Evolutionary conservation across 1,140 invertebrate species (phyloP).

Genomic region (Hycleus cichorii): DNA sequence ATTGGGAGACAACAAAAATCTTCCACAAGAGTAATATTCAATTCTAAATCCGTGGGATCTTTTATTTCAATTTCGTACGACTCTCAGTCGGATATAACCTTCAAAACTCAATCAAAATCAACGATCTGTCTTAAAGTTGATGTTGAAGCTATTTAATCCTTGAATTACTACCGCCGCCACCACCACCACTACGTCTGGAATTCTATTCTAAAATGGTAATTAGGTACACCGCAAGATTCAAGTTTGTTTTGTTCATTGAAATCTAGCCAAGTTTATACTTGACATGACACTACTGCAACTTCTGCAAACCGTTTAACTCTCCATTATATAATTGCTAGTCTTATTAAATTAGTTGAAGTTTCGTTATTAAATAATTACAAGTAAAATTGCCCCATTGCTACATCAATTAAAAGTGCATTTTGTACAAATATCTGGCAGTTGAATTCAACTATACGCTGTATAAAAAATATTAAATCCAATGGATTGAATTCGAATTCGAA

Average conservation of each 20-base stretch:
- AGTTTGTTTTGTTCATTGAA: slow-evolving; percentile 14
- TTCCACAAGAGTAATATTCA: background rate
- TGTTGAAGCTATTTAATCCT: slow-evolving; percentile 16
- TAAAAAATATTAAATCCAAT: too few relatives aligned
- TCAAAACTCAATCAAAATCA: slow-evolving; percentile 11
- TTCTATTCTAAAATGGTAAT: slow-evolving; percentile 20
- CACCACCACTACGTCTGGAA: background rate
- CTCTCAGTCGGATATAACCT: background rate
- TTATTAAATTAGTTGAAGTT: slow-evolving; percentile 16
- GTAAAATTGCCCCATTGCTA: background rate
- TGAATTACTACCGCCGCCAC: slow-evolving; percentile 12
- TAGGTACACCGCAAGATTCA: slow-evolving; percentile 19
- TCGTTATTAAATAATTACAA: background rate
- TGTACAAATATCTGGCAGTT: too few relatives aligned
- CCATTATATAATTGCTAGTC: slow-evolving; percentile 18
- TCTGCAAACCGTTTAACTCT: slow-evolving; percentile 15
- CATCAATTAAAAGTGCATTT: background rate
- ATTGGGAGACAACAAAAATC: background rate
- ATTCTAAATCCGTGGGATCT: background rate
- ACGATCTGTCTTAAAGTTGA: slow-evolving; percentile 10
- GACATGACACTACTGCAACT: slow-evolving; percentile 17
- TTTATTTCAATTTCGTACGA: background rate
- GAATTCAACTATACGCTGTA: too few relatives aligned
- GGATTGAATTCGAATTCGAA: background rate
- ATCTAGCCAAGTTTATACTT: slow-evolving; percentile 16